Evolutionary conservation across 1,140 invertebrate genomes (phyloP).

Genomic region (Drosophila asahinai): DNA sequence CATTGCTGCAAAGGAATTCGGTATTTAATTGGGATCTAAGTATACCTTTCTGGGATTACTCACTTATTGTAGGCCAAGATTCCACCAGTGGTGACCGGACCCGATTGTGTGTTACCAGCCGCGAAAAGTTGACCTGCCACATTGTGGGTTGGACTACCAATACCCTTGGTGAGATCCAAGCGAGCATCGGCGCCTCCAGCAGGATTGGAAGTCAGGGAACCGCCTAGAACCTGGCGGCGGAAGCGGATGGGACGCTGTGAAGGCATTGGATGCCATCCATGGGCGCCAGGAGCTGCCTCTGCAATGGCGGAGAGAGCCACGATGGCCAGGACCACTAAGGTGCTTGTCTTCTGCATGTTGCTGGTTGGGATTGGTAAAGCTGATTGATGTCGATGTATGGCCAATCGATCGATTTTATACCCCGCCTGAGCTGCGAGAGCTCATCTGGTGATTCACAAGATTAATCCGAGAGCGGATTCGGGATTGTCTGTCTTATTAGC

Average conservation of each 20-base stretch:
- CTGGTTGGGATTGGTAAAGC: constrained; percentile 14
- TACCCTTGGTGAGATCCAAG: constrained; percentile 56
- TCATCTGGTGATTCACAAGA: constrained; percentile 13
- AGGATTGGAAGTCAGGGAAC: constrained; percentile 67
- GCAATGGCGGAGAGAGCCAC: constrained; percentile 51
- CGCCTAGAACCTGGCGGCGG: constrained; percentile 67
- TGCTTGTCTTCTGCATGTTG: constrained; percentile 60
- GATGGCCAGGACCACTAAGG: constrained; percentile 49
- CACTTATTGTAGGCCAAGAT: constrained; percentile 77
- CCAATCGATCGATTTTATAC: constrained; percentile 35
- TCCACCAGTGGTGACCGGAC: constrained; percentile 70
- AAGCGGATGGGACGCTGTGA: constrained; percentile 52
- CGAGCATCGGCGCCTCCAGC: constrained; percentile 70
- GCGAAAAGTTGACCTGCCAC: constrained; percentile 69
- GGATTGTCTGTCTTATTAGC: constrained; percentile 46
- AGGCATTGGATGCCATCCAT: constrained; percentile 37
- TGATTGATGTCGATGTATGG: constrained; percentile 36
- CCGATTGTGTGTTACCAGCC: constrained; percentile 68
- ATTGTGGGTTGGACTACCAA: constrained; percentile 73
- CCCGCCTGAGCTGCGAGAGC: constrained; percentile 28
- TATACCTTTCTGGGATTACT: too few relatives aligned
- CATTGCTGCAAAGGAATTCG: constrained; percentile 39
- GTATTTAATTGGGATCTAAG: background rate
- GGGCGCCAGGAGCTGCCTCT: constrained; percentile 53
- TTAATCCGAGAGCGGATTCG: constrained; percentile 14